Percentiles rank a stretch among this genome's conserved stretches.
These are phyloP conservation scores for Trypoxylon attenuatum DNA, from an alignment of 2,888 invertebrate species.

Conservation along the genomic window DNA sequence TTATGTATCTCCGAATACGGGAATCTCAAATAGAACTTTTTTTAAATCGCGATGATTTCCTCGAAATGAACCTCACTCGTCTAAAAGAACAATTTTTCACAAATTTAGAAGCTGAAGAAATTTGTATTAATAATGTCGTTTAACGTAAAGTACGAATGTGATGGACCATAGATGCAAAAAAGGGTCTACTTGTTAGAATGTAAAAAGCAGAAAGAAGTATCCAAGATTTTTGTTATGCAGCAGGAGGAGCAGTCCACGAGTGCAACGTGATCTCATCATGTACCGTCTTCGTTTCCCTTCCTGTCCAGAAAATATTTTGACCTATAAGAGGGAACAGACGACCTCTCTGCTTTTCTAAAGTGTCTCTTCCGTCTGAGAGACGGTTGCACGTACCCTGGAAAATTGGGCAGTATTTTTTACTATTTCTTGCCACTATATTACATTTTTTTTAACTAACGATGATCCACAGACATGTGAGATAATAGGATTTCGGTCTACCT, in stretches of 20 bases:
- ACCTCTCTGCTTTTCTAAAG: conserved; percentile 7
- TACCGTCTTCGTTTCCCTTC: conserved; percentile 2
- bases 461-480: too few species aligned
- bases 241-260: conserved; percentile 29
- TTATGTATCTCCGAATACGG: too few species aligned
- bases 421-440: too few species aligned
- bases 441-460: too few species aligned
- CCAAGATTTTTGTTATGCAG: conserved; percentile 44
- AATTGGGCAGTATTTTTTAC: too few species aligned
- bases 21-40: too few species aligned
- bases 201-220: conserved; percentile 5
- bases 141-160: conserved; percentile 11
- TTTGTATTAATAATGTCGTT: too few species aligned
- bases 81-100: too few species aligned
- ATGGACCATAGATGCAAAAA: conserved; percentile 6
- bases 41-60: too few species aligned
- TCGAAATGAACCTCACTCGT: too few species aligned
- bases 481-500: too few species aligned
- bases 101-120: too few species aligned
- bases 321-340: conserved; percentile 17
- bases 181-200: neutral
- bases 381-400: neutral
- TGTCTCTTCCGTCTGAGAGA: conserved; percentile 11
- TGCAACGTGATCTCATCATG: conserved; percentile 55
- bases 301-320: conserved; percentile 21